These are phyloP conservation scores for Trididemnum nubilum DNA, from an alignment of 23 tunicate species.

Conservation along the genomic window DNA sequence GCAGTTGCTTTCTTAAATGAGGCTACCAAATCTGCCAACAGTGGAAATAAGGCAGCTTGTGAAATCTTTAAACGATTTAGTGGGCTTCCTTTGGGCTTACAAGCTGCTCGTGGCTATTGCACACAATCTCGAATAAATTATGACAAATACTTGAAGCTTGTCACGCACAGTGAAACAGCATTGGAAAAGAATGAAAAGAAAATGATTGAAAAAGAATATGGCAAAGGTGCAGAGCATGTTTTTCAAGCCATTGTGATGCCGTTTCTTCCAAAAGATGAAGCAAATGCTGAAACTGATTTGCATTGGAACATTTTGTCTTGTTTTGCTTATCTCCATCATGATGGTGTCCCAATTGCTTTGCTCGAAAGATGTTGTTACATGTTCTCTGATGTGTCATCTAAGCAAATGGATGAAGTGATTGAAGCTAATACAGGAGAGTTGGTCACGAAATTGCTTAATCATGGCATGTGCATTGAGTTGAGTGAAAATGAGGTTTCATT, in stretches of 20 bases:
- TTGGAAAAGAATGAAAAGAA: background rate
- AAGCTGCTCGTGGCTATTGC: conserved; percentile 31
- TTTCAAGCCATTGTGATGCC: conserved; percentile 51
- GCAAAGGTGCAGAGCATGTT: conserved; percentile 29
- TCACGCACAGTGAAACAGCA: conserved; percentile 11
- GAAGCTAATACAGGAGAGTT: conserved; percentile 16
- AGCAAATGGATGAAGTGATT: background rate
- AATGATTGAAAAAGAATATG: conserved; percentile 11
- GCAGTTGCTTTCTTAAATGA: conserved; percentile 19
- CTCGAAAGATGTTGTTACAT: conserved; percentile 27
- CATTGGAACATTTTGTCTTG: conserved; percentile 52
- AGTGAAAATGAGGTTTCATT: conserved; percentile 24
- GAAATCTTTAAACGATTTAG: conserved; percentile 38
- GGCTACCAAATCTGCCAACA: background rate
- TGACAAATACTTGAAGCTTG: conserved; percentile 29
- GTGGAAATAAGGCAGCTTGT: conserved; percentile 18
- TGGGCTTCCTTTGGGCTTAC: conserved; percentile 44
- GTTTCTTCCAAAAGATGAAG: conserved; percentile 4
- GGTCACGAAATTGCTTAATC: conserved; percentile 18
- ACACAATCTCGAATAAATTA: conserved; percentile 13
- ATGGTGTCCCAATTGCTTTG: conserved; percentile 25
- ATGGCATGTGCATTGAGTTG: conserved; percentile 25
- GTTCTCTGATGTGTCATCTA: background rate
- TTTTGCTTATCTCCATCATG: conserved; percentile 51
- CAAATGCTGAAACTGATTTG: background rate